These are phyloP conservation scores for Smittia sp. DNA, from an alignment of 2,888 invertebrate species.

Conservation along the genomic window DNA sequence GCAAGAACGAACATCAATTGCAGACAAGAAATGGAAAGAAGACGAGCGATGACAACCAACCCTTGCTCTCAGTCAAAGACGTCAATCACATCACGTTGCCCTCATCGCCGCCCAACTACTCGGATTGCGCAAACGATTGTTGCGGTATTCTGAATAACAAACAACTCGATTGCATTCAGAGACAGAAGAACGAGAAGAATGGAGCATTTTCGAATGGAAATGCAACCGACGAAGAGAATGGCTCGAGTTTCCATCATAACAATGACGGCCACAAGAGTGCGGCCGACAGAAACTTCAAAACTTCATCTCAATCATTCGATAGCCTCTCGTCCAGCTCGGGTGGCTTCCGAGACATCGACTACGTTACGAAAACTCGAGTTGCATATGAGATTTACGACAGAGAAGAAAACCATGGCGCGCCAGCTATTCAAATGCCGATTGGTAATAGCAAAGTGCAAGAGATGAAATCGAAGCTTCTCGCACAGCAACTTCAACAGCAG, in stretches of 20 bases:
- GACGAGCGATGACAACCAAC: neutral
- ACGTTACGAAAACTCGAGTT: conserved; percentile 31
- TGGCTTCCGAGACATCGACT: conserved; percentile 30
- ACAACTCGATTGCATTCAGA: conserved; percentile 35
- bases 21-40: neutral
- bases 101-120: conserved; percentile 29
- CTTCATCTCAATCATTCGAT: conserved; percentile 35
- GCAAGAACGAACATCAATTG: too few relatives aligned
- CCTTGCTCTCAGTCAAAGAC: neutral
- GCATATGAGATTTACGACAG: conserved; percentile 24
- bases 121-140: conserved; percentile 50
- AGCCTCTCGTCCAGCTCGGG: conserved; percentile 39
- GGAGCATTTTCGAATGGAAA: neutral
- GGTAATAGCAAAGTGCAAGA: conserved; percentile 33
- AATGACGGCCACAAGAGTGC: neutral
- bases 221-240: conserved; percentile 11
- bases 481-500: conserved; percentile 13
- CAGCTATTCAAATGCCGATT: neutral
- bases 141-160: conserved; percentile 52
- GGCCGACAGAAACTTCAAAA: conserved; percentile 24
- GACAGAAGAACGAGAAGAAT: conserved; percentile 3
- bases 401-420: neutral
- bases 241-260: neutral
- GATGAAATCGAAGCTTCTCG: conserved; percentile 36
- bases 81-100: conserved; percentile 13